phyloP scores from a whole-genome alignment of 2,888 invertebrate species.

The Aphodius granarius region DNA sequence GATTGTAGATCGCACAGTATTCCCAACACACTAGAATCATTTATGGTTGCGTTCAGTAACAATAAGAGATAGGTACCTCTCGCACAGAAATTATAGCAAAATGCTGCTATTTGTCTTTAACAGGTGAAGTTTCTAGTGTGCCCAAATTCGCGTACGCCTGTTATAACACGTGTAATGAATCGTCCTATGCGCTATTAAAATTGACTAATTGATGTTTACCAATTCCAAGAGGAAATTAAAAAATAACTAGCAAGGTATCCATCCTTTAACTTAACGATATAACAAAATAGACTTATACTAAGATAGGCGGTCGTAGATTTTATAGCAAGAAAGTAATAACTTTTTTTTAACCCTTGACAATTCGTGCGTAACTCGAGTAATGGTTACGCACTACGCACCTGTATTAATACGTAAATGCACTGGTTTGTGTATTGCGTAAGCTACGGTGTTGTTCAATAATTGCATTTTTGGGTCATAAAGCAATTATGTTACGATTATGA shows the following conservation, averaged over 20 bases:
- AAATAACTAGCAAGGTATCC: not conserved
- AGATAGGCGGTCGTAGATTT: not conserved
- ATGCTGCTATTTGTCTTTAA: not conserved
- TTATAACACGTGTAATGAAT: not conserved
- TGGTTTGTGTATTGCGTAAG: not conserved
- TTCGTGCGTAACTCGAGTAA: not conserved
- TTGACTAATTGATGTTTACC: not conserved
- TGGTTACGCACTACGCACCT: not conserved
- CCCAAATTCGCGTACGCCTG: not conserved
- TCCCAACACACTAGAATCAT: constrained; percentile 19
- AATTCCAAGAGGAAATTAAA: no score
- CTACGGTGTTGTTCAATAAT: not conserved
- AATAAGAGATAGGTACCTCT: constrained; percentile 26
- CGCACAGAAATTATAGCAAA: constrained; percentile 21
- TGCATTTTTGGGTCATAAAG: not conserved
- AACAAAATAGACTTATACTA: not conserved
- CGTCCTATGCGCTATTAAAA: not conserved
- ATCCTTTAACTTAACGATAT: not conserved
- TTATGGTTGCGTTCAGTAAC: constrained; percentile 23
- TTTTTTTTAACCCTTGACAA: not conserved
- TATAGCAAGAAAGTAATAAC: not conserved
- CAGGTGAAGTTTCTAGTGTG: not conserved
- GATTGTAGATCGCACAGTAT: constrained; percentile 2
- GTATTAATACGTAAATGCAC: not conserved
- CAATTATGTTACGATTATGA: not conserved